These are phyloP conservation scores for Parnassius apollo DNA, from an alignment of 2,888 invertebrate species.

Conservation along the genomic window DNA sequence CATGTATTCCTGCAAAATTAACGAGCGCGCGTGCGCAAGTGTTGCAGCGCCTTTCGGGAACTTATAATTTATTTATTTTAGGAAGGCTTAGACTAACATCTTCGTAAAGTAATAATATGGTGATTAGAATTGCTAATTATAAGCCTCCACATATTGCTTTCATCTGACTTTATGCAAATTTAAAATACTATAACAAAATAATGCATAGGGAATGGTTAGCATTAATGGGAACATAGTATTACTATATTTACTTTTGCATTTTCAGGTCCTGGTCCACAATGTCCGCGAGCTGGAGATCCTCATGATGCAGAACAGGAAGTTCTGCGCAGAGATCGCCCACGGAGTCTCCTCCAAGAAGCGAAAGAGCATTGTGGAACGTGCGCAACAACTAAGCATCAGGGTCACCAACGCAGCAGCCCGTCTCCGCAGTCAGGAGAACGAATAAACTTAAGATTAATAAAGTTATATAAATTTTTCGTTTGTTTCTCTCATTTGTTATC, in stretches of 20 bases:
- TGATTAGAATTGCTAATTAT: too few species aligned
- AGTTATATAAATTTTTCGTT: conserved; percentile 22
- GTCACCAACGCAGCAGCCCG: conserved; percentile 98
- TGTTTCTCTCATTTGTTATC: neutral
- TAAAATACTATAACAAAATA: too few species aligned
- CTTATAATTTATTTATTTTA: too few species aligned
- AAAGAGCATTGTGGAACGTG: conserved; percentile 97
- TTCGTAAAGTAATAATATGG: too few species aligned
- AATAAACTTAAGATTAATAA: conserved; percentile 83
- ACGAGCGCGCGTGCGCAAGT: too few species aligned
- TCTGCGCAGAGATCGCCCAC: conserved; percentile 98
- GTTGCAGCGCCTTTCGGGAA: too few species aligned
- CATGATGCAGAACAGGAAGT: conserved; percentile 99
- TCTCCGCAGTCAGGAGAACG: conserved; percentile 98
- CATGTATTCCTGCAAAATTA: too few species aligned
- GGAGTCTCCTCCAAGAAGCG: conserved; percentile 98
- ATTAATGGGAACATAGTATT: too few species aligned
- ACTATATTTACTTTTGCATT: conserved; percentile 5
- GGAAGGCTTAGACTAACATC: too few species aligned
- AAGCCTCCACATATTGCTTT: too few species aligned
- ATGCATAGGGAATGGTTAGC: too few species aligned
- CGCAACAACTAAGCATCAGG: conserved; percentile 96
- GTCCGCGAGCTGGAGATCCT: conserved; percentile 96
- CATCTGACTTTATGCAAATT: too few species aligned
- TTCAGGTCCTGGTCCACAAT: conserved; percentile 75